A percentile compares a stretch with the other conserved stretches of the same genome.
Conservation (phyloP, 2,113 vertebrate genomes). For the Tragelaphus strepsiceros region DNA sequence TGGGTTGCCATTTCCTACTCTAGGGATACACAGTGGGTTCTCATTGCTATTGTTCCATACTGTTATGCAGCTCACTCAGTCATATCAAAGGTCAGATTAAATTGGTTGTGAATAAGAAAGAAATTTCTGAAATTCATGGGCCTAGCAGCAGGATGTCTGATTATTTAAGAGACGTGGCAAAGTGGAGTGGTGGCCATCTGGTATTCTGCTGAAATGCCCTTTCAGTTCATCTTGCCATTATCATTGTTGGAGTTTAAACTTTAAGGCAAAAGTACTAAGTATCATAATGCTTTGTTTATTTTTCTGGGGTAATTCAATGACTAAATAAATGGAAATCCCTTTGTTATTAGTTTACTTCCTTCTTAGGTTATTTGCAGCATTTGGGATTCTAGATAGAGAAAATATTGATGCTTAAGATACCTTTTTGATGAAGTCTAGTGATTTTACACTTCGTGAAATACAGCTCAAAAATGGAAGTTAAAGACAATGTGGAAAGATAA, state of each 20-base stretch:
- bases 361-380: background rate
- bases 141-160: background rate
- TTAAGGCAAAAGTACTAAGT: background rate
- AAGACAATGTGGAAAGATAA: conserved; percentile 25
- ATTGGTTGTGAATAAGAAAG: background rate
- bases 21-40: background rate
- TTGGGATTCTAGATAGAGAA: background rate
- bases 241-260: background rate
- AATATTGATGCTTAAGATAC: background rate
- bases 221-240: background rate
- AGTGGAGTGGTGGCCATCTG: background rate
- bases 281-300: background rate
- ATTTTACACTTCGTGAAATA: conserved; percentile 22
- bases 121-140: background rate
- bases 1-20: background rate
- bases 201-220: background rate
- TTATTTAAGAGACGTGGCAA: background rate
- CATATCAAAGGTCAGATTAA: background rate
- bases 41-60: background rate
- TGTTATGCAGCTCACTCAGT: background rate
- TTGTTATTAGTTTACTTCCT: background rate
- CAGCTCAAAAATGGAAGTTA: background rate
- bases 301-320: background rate
- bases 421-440: background rate
- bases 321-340: background rate